Evolutionary conservation across 2,888 invertebrate species (phyloP).

Genomic region (Heterodera filipjevi): DNA sequence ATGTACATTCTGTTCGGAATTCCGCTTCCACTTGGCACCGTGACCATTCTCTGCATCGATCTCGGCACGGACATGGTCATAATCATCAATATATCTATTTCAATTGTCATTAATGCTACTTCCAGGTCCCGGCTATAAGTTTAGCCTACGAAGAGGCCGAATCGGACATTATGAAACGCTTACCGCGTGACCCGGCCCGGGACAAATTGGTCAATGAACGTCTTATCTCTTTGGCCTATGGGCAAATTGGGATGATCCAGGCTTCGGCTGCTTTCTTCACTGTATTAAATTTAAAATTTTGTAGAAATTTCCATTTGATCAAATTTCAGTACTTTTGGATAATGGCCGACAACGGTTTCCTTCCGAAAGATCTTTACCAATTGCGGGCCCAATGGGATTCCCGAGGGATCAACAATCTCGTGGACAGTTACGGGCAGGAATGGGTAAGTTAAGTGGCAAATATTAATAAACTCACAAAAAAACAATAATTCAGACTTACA

Average conservation of each 20-base stretch:
- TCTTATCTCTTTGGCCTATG: conserved; percentile 98
- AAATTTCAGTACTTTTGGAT: conserved; percentile 84
- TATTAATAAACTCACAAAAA: neutral
- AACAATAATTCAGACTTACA: conserved; percentile 57
- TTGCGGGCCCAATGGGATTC: conserved; percentile 93
- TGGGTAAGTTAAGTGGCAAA: conserved; percentile 74
- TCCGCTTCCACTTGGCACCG: conserved; percentile 70
- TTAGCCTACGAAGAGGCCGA: conserved; percentile 77
- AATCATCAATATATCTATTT: neutral
- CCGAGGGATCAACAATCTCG: conserved; percentile 93
- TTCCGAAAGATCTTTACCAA: conserved; percentile 85
- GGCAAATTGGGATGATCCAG: conserved; percentile 99
- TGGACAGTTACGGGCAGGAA: conserved; percentile 98
- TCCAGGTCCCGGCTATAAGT: conserved; percentile 73
- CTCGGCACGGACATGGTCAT: conserved; percentile 71
- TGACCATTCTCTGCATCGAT: conserved; percentile 71
- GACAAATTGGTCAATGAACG: conserved; percentile 75
- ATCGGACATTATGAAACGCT: conserved; percentile 76
- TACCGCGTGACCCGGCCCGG: conserved; percentile 72
- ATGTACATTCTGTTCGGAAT: conserved; percentile 69
- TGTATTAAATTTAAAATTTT: neutral
- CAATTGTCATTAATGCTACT: neutral
- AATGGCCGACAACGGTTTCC: conserved; percentile 99
- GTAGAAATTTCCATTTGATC: conserved; percentile 72
- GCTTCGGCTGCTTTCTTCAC: conserved; percentile 98